phyloP scores from a whole-genome alignment of 2,888 invertebrate genomes.

The Drosophila lacicola region DNA sequence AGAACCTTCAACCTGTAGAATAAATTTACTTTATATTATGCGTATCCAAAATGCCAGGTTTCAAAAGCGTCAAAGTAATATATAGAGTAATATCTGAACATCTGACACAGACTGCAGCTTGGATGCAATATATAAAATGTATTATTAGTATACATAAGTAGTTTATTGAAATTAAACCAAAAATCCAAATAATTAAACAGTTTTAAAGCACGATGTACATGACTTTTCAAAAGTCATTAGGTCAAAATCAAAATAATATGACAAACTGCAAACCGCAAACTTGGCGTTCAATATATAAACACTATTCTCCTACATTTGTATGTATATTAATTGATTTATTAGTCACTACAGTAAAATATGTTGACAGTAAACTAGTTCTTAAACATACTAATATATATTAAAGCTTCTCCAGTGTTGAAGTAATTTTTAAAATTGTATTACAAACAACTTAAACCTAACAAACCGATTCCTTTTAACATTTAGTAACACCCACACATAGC shows the following conservation, averaged over 20 bases:
- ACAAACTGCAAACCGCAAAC: not conserved
- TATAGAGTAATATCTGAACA: conserved; percentile 7
- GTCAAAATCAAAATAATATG: conserved; percentile 12
- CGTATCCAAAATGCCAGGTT: conserved; percentile 36
- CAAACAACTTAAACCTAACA: not conserved
- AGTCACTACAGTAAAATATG: not conserved
- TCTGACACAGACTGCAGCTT: conserved; percentile 4
- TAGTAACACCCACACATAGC: not conserved
- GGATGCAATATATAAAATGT: conserved; percentile 1
- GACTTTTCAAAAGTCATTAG: conserved; percentile 43
- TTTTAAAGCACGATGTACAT: conserved; percentile 4
- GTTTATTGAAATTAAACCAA: conserved; percentile 10
- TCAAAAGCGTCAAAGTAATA: conserved; percentile 18
- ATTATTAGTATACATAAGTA: conserved; percentile 5
- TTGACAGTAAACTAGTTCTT: conserved; percentile 1
- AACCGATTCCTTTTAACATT: conserved; percentile 11
- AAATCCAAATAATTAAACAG: not conserved
- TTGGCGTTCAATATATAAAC: not conserved
- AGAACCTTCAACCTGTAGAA: conserved; percentile 18
- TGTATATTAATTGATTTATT: not conserved
- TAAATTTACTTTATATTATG: conserved; percentile 28
- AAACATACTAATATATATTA: not conserved
- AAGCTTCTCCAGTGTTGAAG: not conserved
- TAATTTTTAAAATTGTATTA: not conserved
- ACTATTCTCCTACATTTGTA: conserved; percentile 9